Evolutionary conservation across 2,888 invertebrate species (phyloP), one percentile per base, ranked within the genome.

Genomic region (Drosophila leonis): DNA sequence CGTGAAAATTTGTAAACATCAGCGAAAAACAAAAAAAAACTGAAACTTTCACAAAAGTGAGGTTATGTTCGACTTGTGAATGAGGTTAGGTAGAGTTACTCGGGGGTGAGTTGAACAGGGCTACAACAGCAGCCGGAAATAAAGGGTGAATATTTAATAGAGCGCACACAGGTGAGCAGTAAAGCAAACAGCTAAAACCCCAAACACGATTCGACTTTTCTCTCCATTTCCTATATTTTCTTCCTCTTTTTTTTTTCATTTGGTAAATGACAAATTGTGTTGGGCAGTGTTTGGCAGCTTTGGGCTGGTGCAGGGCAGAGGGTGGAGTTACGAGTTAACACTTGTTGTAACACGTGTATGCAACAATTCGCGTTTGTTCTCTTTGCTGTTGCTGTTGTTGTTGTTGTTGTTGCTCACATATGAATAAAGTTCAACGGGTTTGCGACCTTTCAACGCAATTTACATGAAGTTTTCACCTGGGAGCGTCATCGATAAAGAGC

Each of bases 1-100:
- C 81, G 81, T 84, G 84, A 81, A 88, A 88, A 86, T 86, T 86
- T 86, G 86, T 88, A 76, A 84, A 85, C 82, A 88, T 83, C 88
- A 84, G 31, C 48, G 79, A 76, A 72, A 66, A 81, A 75, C n/a
- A 75, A 84, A 66, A 81, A 73, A 3, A 73, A 84, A 72, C 72
- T 70, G 72, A 72, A 84, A 82, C 73, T 84, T 78, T 66, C 72
- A 77, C 70, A 35, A 24, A 33, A 20, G 41, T 12, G n/a, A 31
- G 42, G 56, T 8, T 31, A 31, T 73, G 68, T 70, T 55, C 72
- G 69, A 65, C 27, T 59, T 49, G 66, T 44, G 39, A 31, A 24
- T 10, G n/a, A 33, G 44, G 61, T 10, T 29, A 39, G 55, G 15
- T 8, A 15, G 51, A 31, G 39, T 31, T 31, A 2, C 18, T 29